These are phyloP conservation scores for Rotaria magnacalcarata DNA, from an alignment of 2,888 invertebrate genomes.

Conservation along the genomic window DNA sequence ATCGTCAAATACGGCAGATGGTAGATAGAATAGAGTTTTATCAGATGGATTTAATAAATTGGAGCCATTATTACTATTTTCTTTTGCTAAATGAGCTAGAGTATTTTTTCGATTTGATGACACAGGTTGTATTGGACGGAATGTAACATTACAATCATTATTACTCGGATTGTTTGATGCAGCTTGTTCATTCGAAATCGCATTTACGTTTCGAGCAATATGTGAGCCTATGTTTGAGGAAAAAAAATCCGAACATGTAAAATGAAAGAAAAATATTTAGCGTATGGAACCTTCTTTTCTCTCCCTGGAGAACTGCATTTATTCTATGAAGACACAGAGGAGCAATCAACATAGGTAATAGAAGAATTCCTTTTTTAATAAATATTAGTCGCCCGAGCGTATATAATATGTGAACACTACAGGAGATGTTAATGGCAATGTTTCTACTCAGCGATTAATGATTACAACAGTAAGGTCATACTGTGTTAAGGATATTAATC, in stretches of 20 bases:
- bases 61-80: background rate
- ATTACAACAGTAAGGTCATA: too few relatives aligned
- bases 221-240: background rate
- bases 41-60: background rate
- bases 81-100: background rate
- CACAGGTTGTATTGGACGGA: background rate
- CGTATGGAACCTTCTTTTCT: too few relatives aligned
- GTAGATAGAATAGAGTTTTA: background rate
- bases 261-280: too few relatives aligned
- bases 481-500: too few relatives aligned
- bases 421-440: too few relatives aligned
- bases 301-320: too few relatives aligned
- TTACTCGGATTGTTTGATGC: background rate
- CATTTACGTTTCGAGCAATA: background rate
- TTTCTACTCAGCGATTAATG: too few relatives aligned
- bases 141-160: background rate
- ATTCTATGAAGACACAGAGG: too few relatives aligned
- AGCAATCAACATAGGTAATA: too few relatives aligned
- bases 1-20: background rate
- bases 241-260: background rate
- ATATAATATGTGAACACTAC: too few relatives aligned
- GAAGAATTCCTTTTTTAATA: too few relatives aligned
- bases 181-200: background rate
- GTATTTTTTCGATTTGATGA: background rate
- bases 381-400: too few relatives aligned